phyloP scores from a whole-genome alignment of 2,113 vertebrate genomes.

The Brienomyrus longianalis region DNA sequence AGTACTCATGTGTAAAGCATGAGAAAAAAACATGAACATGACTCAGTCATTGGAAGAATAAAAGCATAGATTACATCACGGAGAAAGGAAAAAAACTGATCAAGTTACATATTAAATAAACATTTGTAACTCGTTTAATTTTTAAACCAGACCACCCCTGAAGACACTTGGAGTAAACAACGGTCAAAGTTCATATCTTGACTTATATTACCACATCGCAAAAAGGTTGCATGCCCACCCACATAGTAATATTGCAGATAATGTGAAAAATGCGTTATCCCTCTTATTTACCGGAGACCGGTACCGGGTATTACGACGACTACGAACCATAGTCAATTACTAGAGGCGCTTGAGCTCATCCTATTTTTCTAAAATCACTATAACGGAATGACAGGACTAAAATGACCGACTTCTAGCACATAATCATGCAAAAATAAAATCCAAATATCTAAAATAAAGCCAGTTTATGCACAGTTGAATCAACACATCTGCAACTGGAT shows the following conservation, averaged over 20 bases:
- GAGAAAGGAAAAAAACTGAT: not conserved
- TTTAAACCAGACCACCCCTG: not conserved
- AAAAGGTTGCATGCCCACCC: not conserved
- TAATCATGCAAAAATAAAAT: not conserved
- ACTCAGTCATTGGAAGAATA: not conserved
- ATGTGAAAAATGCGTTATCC: not conserved
- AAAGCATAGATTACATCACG: not conserved
- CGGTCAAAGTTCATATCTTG: not conserved
- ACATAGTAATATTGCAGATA: not conserved
- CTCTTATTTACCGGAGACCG: not conserved
- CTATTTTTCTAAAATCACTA: not conserved
- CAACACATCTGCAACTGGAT: not conserved
- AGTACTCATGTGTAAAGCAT: not conserved
- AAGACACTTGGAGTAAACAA: not conserved
- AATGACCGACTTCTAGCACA: not conserved
- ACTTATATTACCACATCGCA: not conserved
- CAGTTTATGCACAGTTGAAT: not conserved
- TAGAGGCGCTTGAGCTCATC: not conserved
- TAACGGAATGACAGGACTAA: not conserved
- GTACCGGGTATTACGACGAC: not conserved
- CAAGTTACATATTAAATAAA: not conserved
- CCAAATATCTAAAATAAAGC: not conserved
- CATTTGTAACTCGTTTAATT: not conserved
- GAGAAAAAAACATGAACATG: not conserved
- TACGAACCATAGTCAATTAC: not conserved